These are phyloP conservation scores for Chironex yamaguchii DNA, from an alignment of 30 jellyfish, hydroid and myxozoan genomes.

Conservation along the genomic window DNA sequence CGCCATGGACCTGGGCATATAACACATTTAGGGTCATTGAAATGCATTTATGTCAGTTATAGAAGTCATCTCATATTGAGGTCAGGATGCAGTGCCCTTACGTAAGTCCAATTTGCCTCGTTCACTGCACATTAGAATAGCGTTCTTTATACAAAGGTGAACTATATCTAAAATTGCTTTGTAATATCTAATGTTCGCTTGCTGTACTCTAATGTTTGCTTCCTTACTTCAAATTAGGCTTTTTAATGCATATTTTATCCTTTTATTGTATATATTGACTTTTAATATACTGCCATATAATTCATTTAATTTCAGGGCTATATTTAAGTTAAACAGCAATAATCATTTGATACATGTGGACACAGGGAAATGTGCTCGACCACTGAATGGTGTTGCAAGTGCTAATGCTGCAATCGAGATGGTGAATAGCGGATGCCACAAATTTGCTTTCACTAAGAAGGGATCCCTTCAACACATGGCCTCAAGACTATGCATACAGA, in stretches of 20 bases:
- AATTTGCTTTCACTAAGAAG: conserved; percentile 79
- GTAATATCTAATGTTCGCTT: background rate
- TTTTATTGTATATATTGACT: too few species aligned
- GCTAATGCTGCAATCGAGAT: conserved; percentile 62
- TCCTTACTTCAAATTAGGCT: too few species aligned
- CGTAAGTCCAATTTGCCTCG: too few species aligned
- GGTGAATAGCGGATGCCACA: conserved; percentile 74
- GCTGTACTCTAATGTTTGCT: too few species aligned
- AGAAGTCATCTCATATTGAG: conserved; percentile 67
- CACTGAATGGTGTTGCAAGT: conserved; percentile 72
- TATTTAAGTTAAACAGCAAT: conserved; percentile 63
- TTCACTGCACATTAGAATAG: background rate
- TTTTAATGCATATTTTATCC: too few species aligned
- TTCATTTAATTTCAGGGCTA: conserved; percentile 85
- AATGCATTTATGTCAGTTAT: conserved; percentile 80
- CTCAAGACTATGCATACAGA: conserved; percentile 84
- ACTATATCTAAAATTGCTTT: background rate
- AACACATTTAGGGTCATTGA: conserved; percentile 89
- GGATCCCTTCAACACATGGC: conserved; percentile 86
- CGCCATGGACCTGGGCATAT: conserved; percentile 90
- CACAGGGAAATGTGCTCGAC: conserved; percentile 76
- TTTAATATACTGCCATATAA: background rate
- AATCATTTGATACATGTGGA: conserved; percentile 50
- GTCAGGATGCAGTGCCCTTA: conserved; percentile 69
- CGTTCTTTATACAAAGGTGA: background rate